phyloP scores from a whole-genome alignment of 2,888 invertebrate genomes.

The Hyposoter didymator region DNA sequence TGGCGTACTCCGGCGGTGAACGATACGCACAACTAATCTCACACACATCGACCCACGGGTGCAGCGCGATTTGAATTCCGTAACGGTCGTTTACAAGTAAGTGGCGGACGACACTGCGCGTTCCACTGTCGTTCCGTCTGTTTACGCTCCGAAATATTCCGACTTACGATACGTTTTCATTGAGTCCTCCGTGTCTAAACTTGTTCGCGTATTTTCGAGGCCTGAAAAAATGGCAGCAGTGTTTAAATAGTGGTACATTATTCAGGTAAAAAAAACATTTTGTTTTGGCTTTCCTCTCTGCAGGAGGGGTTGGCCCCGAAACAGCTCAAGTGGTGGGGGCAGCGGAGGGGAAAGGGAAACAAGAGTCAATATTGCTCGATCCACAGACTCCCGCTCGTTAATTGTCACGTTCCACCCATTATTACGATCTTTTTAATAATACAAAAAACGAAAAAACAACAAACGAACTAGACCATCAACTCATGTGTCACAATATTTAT shows the following conservation, averaged over 20 bases:
- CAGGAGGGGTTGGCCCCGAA: conserved; percentile 40
- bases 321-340: background rate
- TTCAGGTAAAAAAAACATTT: background rate
- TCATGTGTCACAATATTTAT: conserved; percentile 57
- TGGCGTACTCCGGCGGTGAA: conserved; percentile 42
- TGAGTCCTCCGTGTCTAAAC: background rate
- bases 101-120: conserved; percentile 53
- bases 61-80: conserved; percentile 70
- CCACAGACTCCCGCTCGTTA: conserved; percentile 41
- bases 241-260: background rate
- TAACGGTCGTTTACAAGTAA: conserved; percentile 69
- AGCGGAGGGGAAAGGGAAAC: background rate
- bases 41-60: conserved; percentile 67
- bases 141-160: conserved; percentile 1
- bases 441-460: background rate
- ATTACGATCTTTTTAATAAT: background rate
- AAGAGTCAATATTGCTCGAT: conserved; percentile 65
- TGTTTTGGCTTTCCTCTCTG: conserved; percentile 38
- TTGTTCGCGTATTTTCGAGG: background rate
- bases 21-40: conserved; percentile 22
- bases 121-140: background rate
- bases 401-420: conserved; percentile 49
- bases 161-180: background rate
- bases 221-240: background rate
- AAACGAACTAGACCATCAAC: conserved; percentile 18